Percentiles rank a stretch among this genome's conserved stretches.
Evolutionary conservation across 2,888 invertebrate genomes (phyloP).

Genomic region (Antheraea yamamai): DNA sequence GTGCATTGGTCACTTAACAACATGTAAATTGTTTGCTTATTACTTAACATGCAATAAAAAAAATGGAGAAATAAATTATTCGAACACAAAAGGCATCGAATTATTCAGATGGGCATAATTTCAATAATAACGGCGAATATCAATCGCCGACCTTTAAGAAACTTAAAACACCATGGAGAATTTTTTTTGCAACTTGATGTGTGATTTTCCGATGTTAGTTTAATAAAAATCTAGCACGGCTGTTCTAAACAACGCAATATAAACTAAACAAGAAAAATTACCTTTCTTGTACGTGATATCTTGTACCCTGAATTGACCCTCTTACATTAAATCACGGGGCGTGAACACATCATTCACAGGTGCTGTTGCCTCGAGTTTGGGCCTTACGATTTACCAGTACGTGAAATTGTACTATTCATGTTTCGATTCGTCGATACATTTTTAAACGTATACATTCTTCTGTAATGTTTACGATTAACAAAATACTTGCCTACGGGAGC

Average conservation of each 20-base stretch:
- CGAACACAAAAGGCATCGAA: background rate
- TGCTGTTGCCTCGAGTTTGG: background rate
- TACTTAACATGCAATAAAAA: too few species aligned
- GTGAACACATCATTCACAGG: constrained; percentile 12
- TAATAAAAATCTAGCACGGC: background rate
- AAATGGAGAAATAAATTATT: background rate
- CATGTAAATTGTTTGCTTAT: too few species aligned
- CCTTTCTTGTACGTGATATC: constrained; percentile 1
- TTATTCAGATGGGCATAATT: background rate
- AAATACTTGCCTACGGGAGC: background rate
- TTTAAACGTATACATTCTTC: background rate
- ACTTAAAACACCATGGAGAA: background rate
- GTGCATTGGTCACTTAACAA: too few species aligned
- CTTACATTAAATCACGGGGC: constrained; percentile 17
- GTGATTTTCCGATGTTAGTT: background rate
- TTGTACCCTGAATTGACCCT: background rate
- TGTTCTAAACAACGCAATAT: background rate
- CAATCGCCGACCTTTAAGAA: background rate
- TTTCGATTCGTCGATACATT: background rate
- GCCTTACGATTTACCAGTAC: constrained; percentile 5
- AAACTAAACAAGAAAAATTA: background rate
- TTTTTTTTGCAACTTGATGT: background rate
- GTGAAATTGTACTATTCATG: background rate
- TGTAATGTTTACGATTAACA: background rate
- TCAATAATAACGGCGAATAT: background rate